A percentile compares a stretch with the other conserved stretches of the same genome.
Evolutionary conservation across 2,797 vertebrate genomes (phyloP).

Genomic region (Aphelocoma californica): DNA sequence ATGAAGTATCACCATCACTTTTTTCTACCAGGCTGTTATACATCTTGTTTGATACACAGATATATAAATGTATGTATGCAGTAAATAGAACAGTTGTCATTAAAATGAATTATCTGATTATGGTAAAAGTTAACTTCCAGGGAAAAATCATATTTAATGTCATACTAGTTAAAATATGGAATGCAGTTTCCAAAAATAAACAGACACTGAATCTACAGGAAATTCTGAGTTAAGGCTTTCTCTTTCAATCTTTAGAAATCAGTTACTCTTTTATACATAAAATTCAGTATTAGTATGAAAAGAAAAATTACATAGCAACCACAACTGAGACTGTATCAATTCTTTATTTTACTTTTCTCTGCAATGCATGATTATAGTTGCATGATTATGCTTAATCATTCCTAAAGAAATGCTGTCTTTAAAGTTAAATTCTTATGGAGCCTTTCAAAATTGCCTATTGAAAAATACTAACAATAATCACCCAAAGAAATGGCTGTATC

Average conservation of each 20-base stretch:
- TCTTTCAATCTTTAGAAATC: constrained; percentile 16
- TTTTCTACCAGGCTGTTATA: neutral
- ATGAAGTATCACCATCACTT: neutral
- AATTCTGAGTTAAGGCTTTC: neutral
- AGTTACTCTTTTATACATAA: constrained; percentile 3
- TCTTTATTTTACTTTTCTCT: neutral
- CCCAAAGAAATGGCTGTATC: neutral
- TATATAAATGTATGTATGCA: neutral
- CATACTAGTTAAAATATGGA: neutral
- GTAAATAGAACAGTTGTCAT: neutral
- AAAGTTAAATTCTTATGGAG: neutral
- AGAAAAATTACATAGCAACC: constrained; percentile 49
- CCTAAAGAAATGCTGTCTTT: neutral
- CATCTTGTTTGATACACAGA: neutral
- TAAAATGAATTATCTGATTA: neutral
- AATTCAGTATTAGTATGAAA: constrained; percentile 40
- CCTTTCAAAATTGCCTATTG: neutral
- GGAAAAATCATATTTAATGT: neutral
- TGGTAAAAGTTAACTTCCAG: neutral
- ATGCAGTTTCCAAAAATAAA: neutral
- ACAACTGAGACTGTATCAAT: neutral
- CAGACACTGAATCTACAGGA: neutral
- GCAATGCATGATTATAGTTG: neutral
- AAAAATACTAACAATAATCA: constrained; percentile 18
- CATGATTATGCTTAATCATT: constrained; percentile 29